A percentile compares a stretch with the other conserved stretches of the same genome.
Evolutionary conservation across 1,140 invertebrate species (phyloP).

Genomic region (Ptiloglossa arizonensis): DNA sequence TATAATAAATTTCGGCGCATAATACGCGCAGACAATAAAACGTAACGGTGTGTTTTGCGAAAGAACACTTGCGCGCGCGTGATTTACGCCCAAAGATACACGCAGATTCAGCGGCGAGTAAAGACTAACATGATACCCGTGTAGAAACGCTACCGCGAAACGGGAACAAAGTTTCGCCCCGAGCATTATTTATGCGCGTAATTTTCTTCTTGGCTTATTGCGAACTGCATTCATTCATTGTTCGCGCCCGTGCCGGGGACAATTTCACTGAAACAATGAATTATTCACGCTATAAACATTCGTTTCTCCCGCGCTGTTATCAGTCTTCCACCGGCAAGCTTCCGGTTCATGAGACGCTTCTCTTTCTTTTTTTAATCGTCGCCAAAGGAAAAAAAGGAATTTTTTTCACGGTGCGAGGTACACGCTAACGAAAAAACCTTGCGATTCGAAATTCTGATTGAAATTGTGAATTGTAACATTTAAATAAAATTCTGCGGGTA

Average conservation of each 20-base stretch:
- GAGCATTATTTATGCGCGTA: conserved; percentile 60
- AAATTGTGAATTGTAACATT: no score
- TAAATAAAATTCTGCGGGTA: no score
- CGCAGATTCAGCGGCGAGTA: not conserved
- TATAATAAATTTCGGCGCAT: conserved; percentile 20
- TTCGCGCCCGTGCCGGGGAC: conserved; percentile 44
- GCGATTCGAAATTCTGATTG: no score
- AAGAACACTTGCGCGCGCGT: not conserved
- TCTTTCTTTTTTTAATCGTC: not conserved
- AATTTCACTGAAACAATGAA: conserved; percentile 59
- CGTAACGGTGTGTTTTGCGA: not conserved
- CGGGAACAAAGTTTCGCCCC: conserved; percentile 48
- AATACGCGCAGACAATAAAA: not conserved
- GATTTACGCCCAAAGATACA: conserved; percentile 26
- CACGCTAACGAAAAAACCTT: no score
- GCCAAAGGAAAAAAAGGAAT: not conserved
- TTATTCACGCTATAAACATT: conserved; percentile 55
- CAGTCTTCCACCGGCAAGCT: not conserved
- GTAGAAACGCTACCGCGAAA: not conserved
- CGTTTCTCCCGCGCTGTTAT: conserved; percentile 11
- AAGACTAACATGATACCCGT: conserved; percentile 11
- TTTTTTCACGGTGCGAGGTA: not conserved
- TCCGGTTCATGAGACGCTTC: not conserved
- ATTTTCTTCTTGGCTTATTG: conserved; percentile 63
- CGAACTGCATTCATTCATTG: conserved; percentile 63